Percentiles rank a stretch among this genome's conserved stretches.
phyloP scores from a whole-genome alignment of 2,113 vertebrate species.

The Platysteira castanea region DNA sequence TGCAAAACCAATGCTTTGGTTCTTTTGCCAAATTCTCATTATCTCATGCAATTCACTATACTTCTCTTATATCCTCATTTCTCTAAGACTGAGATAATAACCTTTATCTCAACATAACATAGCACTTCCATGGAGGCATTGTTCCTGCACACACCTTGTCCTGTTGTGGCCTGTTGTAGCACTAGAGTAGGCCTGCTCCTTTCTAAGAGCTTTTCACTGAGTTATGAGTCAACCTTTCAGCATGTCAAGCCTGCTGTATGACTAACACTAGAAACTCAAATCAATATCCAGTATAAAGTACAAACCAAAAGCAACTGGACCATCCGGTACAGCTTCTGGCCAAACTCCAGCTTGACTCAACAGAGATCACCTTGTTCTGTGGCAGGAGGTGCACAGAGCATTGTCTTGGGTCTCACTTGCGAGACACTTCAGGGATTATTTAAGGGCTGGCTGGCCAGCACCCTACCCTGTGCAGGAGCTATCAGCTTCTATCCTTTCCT shows the following conservation, averaged over 20 bases:
- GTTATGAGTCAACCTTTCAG: not conserved
- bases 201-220: not conserved
- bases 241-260: not conserved
- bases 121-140: not conserved
- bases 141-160: not conserved
- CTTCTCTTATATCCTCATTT: not conserved
- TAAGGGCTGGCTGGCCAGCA: not conserved
- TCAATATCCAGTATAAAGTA: not conserved
- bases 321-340: fast-evolving
- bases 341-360: not conserved
- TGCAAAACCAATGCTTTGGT: not conserved
- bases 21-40: not conserved
- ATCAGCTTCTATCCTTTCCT: not conserved
- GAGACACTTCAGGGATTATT: not conserved
- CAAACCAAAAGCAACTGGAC: not conserved
- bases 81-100: not conserved
- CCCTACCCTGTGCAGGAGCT: not conserved
- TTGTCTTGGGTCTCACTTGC: not conserved
- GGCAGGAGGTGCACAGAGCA: fast-evolving
- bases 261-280: not conserved
- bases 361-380: not conserved
- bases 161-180: not conserved
- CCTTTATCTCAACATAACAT: not conserved
- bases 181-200: not conserved
- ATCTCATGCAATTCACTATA: not conserved